These are phyloP conservation scores for Telmatherina bonti DNA, from an alignment of 2,797 vertebrate genomes.

Conservation along the genomic window DNA sequence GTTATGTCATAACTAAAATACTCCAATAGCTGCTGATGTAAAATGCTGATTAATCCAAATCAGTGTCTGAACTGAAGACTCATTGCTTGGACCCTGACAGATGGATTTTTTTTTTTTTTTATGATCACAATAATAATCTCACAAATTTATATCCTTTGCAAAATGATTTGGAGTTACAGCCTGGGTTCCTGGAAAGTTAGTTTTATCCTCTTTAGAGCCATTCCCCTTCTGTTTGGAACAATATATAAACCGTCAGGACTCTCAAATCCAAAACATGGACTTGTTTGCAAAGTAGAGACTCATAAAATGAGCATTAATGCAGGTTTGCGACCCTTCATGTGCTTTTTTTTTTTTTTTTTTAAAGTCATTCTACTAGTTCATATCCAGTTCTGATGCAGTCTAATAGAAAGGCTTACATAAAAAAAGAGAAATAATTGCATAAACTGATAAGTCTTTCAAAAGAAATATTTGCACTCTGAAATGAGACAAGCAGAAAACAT, in stretches of 20 bases:
- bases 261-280: constrained; percentile 55
- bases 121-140: constrained; percentile 1
- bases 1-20: background rate
- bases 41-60: constrained; percentile 5
- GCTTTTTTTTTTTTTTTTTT: no score
- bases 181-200: background rate
- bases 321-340: constrained; percentile 34
- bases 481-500: constrained; percentile 1
- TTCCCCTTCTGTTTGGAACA: constrained; percentile 16
- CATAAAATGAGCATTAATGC: constrained; percentile 15
- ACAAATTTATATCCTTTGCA: background rate
- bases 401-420: background rate
- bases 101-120: constrained; percentile 7
- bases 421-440: constrained; percentile 16
- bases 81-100: background rate
- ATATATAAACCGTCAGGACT: constrained; percentile 38
- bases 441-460: background rate
- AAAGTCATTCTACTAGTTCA: constrained; percentile 34
- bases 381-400: background rate
- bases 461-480: constrained; percentile 17
- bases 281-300: constrained; percentile 37
- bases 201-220: background rate
- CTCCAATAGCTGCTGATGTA: background rate
- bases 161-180: background rate
- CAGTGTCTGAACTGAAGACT: constrained; percentile 4